Base-by-base conservation (phyloP, 2,888 invertebrate genomes). In the Drosophila kambysellisi region DNA sequence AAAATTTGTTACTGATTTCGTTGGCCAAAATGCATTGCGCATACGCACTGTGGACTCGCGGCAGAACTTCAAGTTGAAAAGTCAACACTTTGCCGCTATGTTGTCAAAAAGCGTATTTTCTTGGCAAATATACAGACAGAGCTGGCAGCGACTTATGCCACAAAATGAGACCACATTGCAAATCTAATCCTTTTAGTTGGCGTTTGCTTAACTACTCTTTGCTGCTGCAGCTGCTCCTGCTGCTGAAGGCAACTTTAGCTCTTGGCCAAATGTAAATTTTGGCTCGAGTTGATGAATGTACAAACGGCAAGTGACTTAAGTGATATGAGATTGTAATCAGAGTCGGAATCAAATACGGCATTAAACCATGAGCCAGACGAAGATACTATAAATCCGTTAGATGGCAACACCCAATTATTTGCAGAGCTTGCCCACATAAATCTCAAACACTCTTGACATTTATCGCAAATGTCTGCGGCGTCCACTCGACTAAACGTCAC, bases 381-480 rank as follows among this genome's bases (percentile, higher is more conserved):
- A 41, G 41, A 41, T 46, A 35, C 37, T 25, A 68, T 75, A 80
- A 82, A 82, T 70, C 74, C 46, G 54, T 79, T 65, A 62, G 71
- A 58, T 70, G 64, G 75, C 70, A 73, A 70, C 83, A 87, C 70
- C 67, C 81, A 88, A 81, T 79, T 82, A 83, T 76, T 83, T 74
- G 69, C 69, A 61, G 46, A 43, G 52, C 61, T 57, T 50, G 72
- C 64, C 37, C 67, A 74, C 78, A 84, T 85, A 89, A 85, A 89
- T 85, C 89, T 84, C 66, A 59, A 52, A 79, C 62, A 68, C 72
- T 69, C 84, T 81, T 89, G 84, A 87, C 84, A 83, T 84, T 84
- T 84, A 84, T 84, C 73, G 84, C 58, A 81, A 79, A 66, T 58
- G 79, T 79, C 74, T 79, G 81, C 62, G 81, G 73, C 65, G 77